phyloP scores from a whole-genome alignment of 2,888 invertebrate genomes.

The Lordiphosa fenestrarum region DNA sequence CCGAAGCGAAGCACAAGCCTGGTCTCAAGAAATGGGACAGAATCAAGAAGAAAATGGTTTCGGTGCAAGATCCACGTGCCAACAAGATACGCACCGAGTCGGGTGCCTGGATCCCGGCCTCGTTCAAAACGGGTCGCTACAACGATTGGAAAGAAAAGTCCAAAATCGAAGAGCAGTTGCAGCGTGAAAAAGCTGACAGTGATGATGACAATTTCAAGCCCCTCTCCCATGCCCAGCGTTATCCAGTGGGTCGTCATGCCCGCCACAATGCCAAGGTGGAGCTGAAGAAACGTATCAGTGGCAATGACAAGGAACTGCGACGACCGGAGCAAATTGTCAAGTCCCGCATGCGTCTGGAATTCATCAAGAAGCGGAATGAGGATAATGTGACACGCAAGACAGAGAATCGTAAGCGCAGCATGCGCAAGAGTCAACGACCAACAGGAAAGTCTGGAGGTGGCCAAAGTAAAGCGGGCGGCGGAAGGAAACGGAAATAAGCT shows the following conservation, averaged over 20 bases:
- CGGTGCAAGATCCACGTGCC: slow-evolving; percentile 81
- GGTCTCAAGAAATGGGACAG: slow-evolving; percentile 93
- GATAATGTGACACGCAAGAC: slow-evolving; percentile 80
- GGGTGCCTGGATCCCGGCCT: slow-evolving; percentile 95
- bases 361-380: slow-evolving; percentile 84
- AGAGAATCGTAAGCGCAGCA: slow-evolving; percentile 78
- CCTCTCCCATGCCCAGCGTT: slow-evolving; percentile 71
- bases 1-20: slow-evolving; percentile 83
- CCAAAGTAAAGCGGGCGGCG: slow-evolving; percentile 25
- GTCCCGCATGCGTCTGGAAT: slow-evolving; percentile 82
- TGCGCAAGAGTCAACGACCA: slow-evolving; percentile 69
- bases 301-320: slow-evolving; percentile 84
- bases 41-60: slow-evolving; percentile 96
- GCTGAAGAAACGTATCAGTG: slow-evolving; percentile 81
- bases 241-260: slow-evolving; percentile 86
- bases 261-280: slow-evolving; percentile 88
- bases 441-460: slow-evolving; percentile 14
- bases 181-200: slow-evolving; percentile 75
- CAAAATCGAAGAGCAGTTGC: slow-evolving; percentile 79
- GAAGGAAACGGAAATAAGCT: slow-evolving; percentile 31
- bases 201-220: slow-evolving; percentile 70
- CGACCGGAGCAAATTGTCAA: slow-evolving; percentile 90
- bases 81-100: slow-evolving; percentile 97
- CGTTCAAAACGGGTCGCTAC: slow-evolving; percentile 95
- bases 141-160: slow-evolving; percentile 91